Evolutionary conservation across 1,140 invertebrate genomes (phyloP), one percentile per base, ranked within the genome.

Genomic region (Pogonomyrmex californicus): DNA sequence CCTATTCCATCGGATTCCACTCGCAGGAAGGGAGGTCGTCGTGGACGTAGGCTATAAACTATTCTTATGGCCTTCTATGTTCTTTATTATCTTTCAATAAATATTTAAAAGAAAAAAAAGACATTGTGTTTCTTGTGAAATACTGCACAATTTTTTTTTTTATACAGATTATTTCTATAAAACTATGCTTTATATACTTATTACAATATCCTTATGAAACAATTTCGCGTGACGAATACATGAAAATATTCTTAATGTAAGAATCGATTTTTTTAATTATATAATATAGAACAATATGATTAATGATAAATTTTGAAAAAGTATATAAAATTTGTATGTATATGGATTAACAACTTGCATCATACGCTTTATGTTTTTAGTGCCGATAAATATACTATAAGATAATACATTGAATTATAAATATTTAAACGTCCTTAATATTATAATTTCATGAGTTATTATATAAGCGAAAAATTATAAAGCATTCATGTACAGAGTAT

Each of bases 1-100:
- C 99, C 99, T 14, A 99, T 99, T 96, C 99, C 99, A 93, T 99
- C 99, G 85, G 99, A 99, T 96, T 98, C 98, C 49, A 99, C 99
- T 30, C 97, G 99, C 93, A 99, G 99, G 96, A 99, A 99, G 98
- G 99, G 99, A 94, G 99, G 99, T 96, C 97, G 99, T 94, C 97
- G 99, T 96, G 99, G 99, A 97, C 98, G 99, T 95, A 97, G 99
- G 96, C 97, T 99, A 96, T 99, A 99, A 97, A 86, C 88, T 88
- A 90, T 87, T 66, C 38, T 66, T 92, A 83, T 91, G 54, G 51
- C 87, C 83, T 44, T 90, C 38, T 91, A 75, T 65, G 63, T 88
- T 51, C 44, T 90, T 92, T 90, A 92, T 78, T 91, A 88, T 87
- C 83, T 92, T 89, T 60, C 86, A 91, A 93, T 93, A 93, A 93